A percentile compares a stretch with the other conserved stretches of the same genome.
Conservation (phyloP, 2,113 vertebrate genomes). For the Amphiprion percula region DNA sequence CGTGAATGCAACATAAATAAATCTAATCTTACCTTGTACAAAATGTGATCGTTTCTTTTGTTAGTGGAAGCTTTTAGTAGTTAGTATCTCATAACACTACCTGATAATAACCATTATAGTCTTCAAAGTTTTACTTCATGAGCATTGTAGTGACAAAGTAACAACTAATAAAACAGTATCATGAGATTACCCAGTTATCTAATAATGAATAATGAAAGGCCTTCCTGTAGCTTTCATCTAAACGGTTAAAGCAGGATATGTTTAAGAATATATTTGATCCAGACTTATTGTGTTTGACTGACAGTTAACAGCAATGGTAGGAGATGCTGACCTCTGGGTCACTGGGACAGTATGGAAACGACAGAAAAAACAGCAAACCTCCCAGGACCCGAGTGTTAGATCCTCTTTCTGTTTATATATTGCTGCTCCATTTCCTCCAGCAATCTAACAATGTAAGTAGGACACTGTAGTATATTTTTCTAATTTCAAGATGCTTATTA, state of each 20-base stretch:
- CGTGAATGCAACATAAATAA: no score
- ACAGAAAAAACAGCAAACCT: conserved; percentile 6
- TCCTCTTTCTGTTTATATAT: conserved; percentile 61
- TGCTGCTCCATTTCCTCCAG: conserved; percentile 73
- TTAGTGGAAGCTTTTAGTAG: not conserved
- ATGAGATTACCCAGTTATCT: not conserved
- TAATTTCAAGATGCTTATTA: conserved; percentile 19
- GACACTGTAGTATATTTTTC: conserved; percentile 45
- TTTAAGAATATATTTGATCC: no score
- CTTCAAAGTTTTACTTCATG: not conserved
- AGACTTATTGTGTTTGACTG: not conserved
- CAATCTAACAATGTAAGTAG: conserved; percentile 50
- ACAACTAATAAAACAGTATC: not conserved
- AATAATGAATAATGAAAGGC: not conserved
- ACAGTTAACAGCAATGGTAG: conserved; percentile 14
- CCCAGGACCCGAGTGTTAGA: conserved; percentile 36
- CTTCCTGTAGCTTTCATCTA: not conserved
- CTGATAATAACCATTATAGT: not conserved
- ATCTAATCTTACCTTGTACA: no score
- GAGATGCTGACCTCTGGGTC: conserved; percentile 39
- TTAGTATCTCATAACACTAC: not conserved
- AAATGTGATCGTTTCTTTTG: no score
- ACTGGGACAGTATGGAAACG: conserved; percentile 38
- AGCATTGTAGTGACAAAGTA: not conserved
- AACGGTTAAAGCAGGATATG: not conserved